These are phyloP conservation scores for Lycia hirtaria DNA, from an alignment of 2,888 invertebrate genomes.

Conservation along the genomic window DNA sequence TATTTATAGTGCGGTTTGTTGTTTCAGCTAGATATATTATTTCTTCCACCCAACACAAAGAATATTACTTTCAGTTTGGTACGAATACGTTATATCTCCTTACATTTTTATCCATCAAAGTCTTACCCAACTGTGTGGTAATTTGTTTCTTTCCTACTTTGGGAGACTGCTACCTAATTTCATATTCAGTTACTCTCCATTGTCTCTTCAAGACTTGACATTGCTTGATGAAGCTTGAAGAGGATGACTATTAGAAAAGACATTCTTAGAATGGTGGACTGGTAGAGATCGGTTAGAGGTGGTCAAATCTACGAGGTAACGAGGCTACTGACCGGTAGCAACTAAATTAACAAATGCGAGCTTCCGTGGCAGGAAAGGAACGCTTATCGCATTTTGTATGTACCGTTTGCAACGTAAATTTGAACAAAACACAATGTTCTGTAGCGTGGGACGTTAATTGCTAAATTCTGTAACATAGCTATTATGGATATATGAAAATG, in stretches of 20 bases:
- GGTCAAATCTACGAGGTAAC: conserved; percentile 43
- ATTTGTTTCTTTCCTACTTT: conserved; percentile 13
- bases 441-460: not conserved
- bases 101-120: conserved; percentile 19
- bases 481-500: too few species aligned
- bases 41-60: conserved; percentile 3
- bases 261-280: not conserved
- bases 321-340: conserved; percentile 60
- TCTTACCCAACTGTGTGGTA: conserved; percentile 5
- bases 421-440: not conserved
- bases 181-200: conserved; percentile 8
- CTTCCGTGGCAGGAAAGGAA: conserved; percentile 75
- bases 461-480: too few species aligned
- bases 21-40: conserved; percentile 4
- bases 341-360: conserved; percentile 71
- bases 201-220: not conserved
- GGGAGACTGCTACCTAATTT: conserved; percentile 4
- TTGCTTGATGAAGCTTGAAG: conserved; percentile 7
- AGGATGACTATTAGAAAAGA: conserved; percentile 3
- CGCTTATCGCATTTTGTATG: conserved; percentile 67
- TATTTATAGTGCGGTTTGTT: not conserved
- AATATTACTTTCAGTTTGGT: conserved; percentile 10
- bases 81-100: conserved; percentile 4
- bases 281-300: conserved; percentile 52
- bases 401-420: conserved; percentile 49